Evolutionary conservation across 2,113 vertebrate genomes (phyloP), one percentile per base, ranked within the genome.

Genomic region (Melanocharis versteri): DNA sequence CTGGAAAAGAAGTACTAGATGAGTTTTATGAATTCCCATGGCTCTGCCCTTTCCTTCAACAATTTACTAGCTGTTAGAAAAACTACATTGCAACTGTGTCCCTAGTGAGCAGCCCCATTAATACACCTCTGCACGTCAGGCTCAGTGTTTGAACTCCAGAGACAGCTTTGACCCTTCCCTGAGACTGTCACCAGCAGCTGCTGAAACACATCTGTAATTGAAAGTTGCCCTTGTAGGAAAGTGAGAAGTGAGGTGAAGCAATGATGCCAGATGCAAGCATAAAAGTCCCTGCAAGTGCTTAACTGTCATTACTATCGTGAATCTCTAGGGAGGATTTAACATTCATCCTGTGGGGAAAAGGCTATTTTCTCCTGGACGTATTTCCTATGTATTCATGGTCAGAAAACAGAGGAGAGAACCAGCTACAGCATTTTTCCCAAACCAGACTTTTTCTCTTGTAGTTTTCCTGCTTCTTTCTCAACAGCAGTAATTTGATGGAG

Each of bases 161-260:
- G 70, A 83, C 62, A 82, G 73, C 64, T 84, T 66, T 90, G 57
- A 89, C 68, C 71, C 72, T 95, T 94, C 83, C 64, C 48, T 27
- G 72, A 86, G 47, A 68, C 77, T 93, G 77, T 76, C 83, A 76
- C 73, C 56, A 87, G 72, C 77, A 91, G 84, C 87, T 86, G 79
- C 88, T 50, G 33, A 53, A 89, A 82, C 47, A 48, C 26, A 31
- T 69, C 89, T 65, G 66, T 91, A 92, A 94, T 39, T 80, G 89
- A 68, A 97, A 95, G 72, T n/a, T 83, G 85, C 56, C 56, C 88
- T 86, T 60, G 72, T 60, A 86, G 83, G 77, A 86, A 70, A 31
- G 21, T 7, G 26, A 87, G 71, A 89, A 90, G 75, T 23, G 92
- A 94, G 80, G 68, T 92, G 72, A 88, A 90, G 53, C 31, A 86